Evolutionary conservation across 2,113 vertebrate genomes (phyloP).

Genomic region (Chloroceryle aenea): DNA sequence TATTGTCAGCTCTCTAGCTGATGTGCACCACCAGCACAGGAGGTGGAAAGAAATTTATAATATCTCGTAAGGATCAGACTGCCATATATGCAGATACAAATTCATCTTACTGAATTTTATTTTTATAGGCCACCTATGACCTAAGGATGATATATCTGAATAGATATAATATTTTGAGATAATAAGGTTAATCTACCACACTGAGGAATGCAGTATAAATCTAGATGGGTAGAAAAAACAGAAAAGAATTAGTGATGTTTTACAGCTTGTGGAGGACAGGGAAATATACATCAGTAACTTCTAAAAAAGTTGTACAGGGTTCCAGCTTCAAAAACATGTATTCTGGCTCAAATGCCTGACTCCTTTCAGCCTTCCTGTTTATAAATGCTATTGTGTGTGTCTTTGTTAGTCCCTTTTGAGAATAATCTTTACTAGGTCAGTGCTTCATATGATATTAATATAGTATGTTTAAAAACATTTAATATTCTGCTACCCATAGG

Average conservation of each 20-base stretch:
- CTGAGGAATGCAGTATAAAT: constrained; percentile 22
- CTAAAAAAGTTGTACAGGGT: neutral
- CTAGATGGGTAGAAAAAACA: neutral
- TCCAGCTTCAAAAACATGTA: neutral
- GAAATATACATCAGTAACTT: neutral
- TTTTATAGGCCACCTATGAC: neutral
- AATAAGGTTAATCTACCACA: neutral
- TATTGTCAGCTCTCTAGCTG: neutral
- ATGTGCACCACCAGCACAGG: neutral
- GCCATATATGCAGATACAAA: neutral
- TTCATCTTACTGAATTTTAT: neutral
- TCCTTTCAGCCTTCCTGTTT: neutral
- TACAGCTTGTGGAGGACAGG: neutral
- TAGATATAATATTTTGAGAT: neutral
- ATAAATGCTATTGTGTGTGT: neutral
- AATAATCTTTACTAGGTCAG: neutral
- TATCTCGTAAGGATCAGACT: neutral
- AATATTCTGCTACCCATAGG: neutral
- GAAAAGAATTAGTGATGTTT: neutral
- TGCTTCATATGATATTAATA: neutral
- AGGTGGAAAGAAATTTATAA: neutral
- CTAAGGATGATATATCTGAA: constrained; percentile 8
- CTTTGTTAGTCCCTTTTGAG: neutral
- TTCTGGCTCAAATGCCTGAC: neutral
- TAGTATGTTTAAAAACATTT: neutral